Evolutionary conservation across 2,113 vertebrate genomes (phyloP).

Genomic region (Callopanchax toddi): DNA sequence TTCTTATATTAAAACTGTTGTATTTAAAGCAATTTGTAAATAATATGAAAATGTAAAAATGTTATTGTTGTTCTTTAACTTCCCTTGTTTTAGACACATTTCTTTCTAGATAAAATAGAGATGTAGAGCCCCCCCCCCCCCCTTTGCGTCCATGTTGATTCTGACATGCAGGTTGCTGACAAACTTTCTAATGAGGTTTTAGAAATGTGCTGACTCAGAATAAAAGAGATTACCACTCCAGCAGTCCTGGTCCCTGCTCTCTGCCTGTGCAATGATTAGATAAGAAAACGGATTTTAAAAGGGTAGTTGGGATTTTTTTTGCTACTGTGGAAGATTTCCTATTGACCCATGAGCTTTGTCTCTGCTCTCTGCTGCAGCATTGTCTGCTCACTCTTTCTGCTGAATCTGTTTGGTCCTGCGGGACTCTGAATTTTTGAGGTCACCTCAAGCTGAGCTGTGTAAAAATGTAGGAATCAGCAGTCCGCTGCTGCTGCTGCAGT

Average conservation of each 20-base stretch:
- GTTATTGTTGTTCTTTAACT: too few species aligned
- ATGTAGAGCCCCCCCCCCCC: constrained; percentile 5
- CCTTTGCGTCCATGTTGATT: constrained; percentile 31
- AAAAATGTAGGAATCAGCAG: constrained; percentile 72
- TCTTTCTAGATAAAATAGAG: background rate
- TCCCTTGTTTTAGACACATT: too few species aligned
- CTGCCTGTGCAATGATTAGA: constrained; percentile 62
- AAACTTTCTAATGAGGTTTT: constrained; percentile 66
- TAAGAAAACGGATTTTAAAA: constrained; percentile 51
- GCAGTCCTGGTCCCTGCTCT: constrained; percentile 30
- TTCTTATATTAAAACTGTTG: too few species aligned
- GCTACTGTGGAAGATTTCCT: constrained; percentile 35
- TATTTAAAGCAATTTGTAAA: too few species aligned
- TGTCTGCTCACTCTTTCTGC: constrained; percentile 39
- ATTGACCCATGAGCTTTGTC: constrained; percentile 54
- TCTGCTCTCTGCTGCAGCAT: constrained; percentile 42
- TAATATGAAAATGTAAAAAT: too few species aligned
- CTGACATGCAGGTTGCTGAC: constrained; percentile 30
- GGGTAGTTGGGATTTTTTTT: background rate
- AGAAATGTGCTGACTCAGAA: constrained; percentile 59
- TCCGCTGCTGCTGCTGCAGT: constrained; percentile 49
- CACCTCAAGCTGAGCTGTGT: constrained; percentile 58
- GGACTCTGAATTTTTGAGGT: constrained; percentile 59
- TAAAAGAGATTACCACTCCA: constrained; percentile 55
- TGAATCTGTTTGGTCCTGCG: constrained; percentile 60